phyloP scores from a whole-genome alignment of 2,888 invertebrate genomes.

The Druceiella hillmani region DNA sequence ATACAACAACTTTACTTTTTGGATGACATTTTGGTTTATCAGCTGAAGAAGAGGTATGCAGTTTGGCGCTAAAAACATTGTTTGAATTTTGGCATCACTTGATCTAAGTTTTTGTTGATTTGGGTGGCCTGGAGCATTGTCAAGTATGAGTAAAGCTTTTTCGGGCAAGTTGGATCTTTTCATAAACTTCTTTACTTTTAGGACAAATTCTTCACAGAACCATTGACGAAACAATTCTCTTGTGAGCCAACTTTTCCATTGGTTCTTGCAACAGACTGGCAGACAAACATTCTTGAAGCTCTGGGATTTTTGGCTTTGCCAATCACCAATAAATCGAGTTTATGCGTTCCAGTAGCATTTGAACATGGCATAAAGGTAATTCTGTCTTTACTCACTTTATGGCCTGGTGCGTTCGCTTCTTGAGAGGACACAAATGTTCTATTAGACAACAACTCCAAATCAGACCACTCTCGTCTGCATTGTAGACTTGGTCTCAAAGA shows the following conservation, averaged over 20 bases:
- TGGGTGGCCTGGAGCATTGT: constrained; percentile 27
- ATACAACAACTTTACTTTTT: too few relatives aligned
- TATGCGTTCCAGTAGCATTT: constrained; percentile 27
- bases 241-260: constrained; percentile 23
- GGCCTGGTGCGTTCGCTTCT: constrained; percentile 24
- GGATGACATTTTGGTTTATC: too few relatives aligned
- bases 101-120: constrained; percentile 28
- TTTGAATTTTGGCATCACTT: too few relatives aligned
- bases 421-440: constrained; percentile 24
- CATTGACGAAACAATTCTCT: constrained; percentile 27
- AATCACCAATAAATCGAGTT: constrained; percentile 24
- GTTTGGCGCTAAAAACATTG: too few relatives aligned
- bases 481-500: constrained; percentile 26
- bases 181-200: constrained; percentile 25
- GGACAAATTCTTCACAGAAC: constrained; percentile 26
- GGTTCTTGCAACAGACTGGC: constrained; percentile 24
- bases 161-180: constrained; percentile 24
- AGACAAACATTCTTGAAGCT: too few relatives aligned
- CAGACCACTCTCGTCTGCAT: constrained; percentile 25
- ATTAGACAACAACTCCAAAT: constrained; percentile 22
- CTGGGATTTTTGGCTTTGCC: constrained; percentile 25
- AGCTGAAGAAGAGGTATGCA: too few relatives aligned
- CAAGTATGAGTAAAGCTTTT: constrained; percentile 27
- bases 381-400: too few relatives aligned
- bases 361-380: constrained; percentile 28